Evolutionary conservation across 1,140 invertebrate genomes (phyloP), one percentile per base, ranked within the genome.

Genomic region (Aphis gossypii): DNA sequence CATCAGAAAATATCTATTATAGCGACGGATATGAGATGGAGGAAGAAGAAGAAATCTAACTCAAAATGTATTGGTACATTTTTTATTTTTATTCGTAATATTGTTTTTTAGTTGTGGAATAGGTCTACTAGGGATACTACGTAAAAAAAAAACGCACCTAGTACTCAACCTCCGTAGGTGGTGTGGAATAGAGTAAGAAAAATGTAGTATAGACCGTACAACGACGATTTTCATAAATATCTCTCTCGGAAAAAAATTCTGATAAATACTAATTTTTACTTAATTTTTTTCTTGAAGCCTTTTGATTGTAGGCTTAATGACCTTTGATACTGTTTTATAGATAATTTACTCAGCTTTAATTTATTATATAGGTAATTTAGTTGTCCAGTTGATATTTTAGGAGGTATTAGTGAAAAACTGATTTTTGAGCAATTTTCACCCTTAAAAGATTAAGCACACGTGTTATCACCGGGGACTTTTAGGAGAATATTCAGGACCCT

Each of bases 1-100:
- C n/a, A 14, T 14, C n/a, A 82, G n/a, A 82, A 82, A 68, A 68
- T 68, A 30, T 68, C 23, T 82, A 20, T 35, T 35, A 35, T 82
- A 35, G 68, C 14, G 68, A 82, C n/a, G 68, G 11, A 82, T 35
- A 35, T 82, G 4, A 82, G 68, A 82, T 82, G 68, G 68, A 82
- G 68, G n/a, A 82, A 82, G n/a, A 82, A 82, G n/a, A 82, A 82
- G 68, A 82, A 82, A 82, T 82, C 68, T 82, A 82, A 82, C n/a
- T 38, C 68, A 82, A 82, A 82, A 35, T 35, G 8, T 82, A 35
- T 82, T 35, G n/a, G 51, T 54, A 54, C 20, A 35, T 35, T 54
- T 82, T 82, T 82, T 35, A 38, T 35, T 82, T 82, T 82, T 82
- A 35, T 82, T 35, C n/a, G 4, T 5, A 6, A 82, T 14, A 35